Base-by-base conservation (phyloP, 2,797 vertebrate genomes). In the Sciurus vulgaris region DNA sequence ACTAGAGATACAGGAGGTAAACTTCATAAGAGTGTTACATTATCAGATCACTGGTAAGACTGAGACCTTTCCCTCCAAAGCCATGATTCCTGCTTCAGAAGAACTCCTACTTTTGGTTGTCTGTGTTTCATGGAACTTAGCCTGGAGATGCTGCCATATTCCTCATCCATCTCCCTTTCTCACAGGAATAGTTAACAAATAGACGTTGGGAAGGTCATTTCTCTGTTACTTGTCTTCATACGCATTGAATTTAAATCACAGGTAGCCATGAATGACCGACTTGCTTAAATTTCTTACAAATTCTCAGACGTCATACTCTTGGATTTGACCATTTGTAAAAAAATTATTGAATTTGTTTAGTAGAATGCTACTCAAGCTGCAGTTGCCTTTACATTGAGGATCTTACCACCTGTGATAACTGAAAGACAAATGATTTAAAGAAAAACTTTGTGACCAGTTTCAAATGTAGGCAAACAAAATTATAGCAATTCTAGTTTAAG, bases 401-500 rank as follows among this genome's bases (percentile, higher is more conserved):
- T 86, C 92, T 44, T 73, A 54, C 85, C 20, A 82, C 12, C 24
- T 11, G 47, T 33, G 20, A 74, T 54, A 78, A 72, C 22, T 73
- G 59, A 95, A 89, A 41, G 77, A 35, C 72, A 83, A 92, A 56
- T 9, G 17, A 63, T 76, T 95, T 87, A 33, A 74, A 74, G 61
- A 79, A 72, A 78, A 93, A 76, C 20, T 51, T 65, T 90, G 33
- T 59, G 51, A 15, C 41, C 89, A 38, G 82, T 94, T 96, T 96
- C 69, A 95, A 88, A 93, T 77, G 70, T 49, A 74, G 44, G 49
- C 61, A 85, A 90, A n/a, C 30, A 93, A 81, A 81, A 33, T 86
- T 72, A 47, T 93, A 35, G 38, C 47, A 91, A 77, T 63, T 72
- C 7, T 51, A 38, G 17, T 87, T 74, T 74, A 96, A 91, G 20